Evolutionary conservation across 2,888 invertebrate genomes (phyloP), one percentile per base, ranked within the genome.

Genomic region (Epirrhoe alternata): DNA sequence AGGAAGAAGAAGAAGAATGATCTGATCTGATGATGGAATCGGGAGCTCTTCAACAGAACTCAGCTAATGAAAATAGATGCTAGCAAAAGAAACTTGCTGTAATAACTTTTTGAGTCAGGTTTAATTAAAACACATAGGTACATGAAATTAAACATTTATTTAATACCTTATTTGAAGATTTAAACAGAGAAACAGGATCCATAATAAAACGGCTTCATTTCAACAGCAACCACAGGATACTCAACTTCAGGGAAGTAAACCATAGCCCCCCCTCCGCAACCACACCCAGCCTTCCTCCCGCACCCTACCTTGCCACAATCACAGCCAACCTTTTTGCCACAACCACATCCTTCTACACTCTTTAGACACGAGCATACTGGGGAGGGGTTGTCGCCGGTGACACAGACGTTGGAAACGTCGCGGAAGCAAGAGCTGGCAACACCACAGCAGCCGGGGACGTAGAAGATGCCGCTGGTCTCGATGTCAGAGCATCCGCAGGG

Each of bases 211-310:
- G 87, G 87, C 3, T 77, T 78, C 33, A 83, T 74, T 6, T 86
- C 86, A 2, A 80, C 47, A 0, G 77, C 70, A 0, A 80, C 72
- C 2, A 75, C 56, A 0, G 90, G 89, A 54, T 89, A 90, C 10
- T 81, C 81, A 0, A 89, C 89, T 66, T 88, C 88, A 0, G 90
- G 89, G 70, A 84, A 90, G 64, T 86, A 85, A 1, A 86, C 70
- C 0, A 76, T 66, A 24, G 24, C 24, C 6, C 72, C 73, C 5
- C 69, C 66, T 5, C 76, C 69, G 68, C 79, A 83, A 1, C 68
- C 73, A 61, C 81, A 81, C 3, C 76, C 24, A 24, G 3, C 24
- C 3, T 1, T 56, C 51, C 81, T 10, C 35, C 73, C 30, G 55
- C 47, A 47, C 1, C 24, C 47, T 47, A n/a, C 42, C 3, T 7